These are phyloP conservation scores for Calcarius lapponicus DNA, from an alignment of 2,797 vertebrate species.

Conservation along the genomic window DNA sequence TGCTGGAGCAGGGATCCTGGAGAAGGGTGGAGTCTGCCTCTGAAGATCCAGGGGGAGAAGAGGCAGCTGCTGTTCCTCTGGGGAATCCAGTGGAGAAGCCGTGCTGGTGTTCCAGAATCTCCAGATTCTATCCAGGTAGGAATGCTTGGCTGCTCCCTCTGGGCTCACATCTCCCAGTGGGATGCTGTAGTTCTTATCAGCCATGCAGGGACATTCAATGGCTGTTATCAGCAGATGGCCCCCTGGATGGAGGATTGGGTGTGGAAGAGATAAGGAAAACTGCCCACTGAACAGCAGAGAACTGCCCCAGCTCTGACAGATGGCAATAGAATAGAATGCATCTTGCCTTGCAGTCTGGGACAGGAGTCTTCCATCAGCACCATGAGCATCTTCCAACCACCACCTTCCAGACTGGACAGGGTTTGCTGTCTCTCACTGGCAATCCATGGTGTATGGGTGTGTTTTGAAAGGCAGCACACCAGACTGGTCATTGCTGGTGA, in stretches of 20 bases:
- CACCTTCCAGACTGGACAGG: rapidly evolving
- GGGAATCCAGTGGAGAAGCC: no score
- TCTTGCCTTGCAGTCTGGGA: background rate
- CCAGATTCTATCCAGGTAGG: no score
- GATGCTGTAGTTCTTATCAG: no score
- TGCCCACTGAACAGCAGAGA: background rate
- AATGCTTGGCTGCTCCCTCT: no score
- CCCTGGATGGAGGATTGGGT: rapidly evolving
- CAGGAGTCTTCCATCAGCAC: rapidly evolving
- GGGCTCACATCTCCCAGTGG: no score
- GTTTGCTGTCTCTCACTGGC: background rate
- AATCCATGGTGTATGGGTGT: rapidly evolving
- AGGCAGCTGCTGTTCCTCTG: no score
- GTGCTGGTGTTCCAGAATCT: no score
- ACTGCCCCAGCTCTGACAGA: background rate
- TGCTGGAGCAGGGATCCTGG: no score
- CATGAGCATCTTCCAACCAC: rapidly evolving
- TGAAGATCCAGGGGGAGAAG: no score
- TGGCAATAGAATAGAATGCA: background rate
- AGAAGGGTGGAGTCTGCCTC: no score
- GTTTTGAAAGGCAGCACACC: background rate
- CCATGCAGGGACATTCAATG: no score
- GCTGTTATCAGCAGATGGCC: no score
- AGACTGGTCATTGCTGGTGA: background rate
- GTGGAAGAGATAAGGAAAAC: background rate